These are phyloP conservation scores for Hipposideros larvatus DNA, from an alignment of 2,797 vertebrate species.

Conservation along the genomic window DNA sequence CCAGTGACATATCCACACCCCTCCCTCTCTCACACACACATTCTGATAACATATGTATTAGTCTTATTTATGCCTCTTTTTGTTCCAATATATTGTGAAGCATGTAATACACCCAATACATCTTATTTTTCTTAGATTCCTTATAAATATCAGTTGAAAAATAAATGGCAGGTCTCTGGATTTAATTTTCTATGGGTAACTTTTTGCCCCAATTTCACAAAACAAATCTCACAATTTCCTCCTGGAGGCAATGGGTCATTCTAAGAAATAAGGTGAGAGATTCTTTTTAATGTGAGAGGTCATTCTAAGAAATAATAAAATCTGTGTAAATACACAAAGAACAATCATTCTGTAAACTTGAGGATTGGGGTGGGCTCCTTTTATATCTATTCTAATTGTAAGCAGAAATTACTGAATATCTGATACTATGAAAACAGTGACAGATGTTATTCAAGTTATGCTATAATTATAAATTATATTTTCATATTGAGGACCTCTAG, in stretches of 20 bases:
- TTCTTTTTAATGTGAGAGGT: neutral
- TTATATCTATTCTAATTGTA: slow-evolving; percentile 41
- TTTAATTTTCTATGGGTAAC: neutral
- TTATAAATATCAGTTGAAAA: neutral
- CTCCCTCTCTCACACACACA: neutral
- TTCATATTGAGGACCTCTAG: slow-evolving; percentile 28
- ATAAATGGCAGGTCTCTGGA: neutral
- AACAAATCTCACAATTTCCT: neutral
- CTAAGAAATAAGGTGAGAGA: neutral
- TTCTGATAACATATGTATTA: neutral
- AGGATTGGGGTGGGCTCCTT: neutral
- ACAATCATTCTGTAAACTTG: neutral
- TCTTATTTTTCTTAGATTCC: neutral
- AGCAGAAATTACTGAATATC: slow-evolving; percentile 22
- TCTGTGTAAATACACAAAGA: neutral
- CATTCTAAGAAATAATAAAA: slow-evolving; percentile 12
- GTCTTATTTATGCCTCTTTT: neutral
- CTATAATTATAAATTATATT: slow-evolving; percentile 68
- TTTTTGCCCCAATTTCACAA: neutral
- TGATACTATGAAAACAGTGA: slow-evolving; percentile 31
- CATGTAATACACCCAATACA: neutral
- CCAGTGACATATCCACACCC: neutral
- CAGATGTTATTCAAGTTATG: slow-evolving; percentile 19
- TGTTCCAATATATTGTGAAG: neutral
- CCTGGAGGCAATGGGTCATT: neutral